Evolutionary conservation across 2,113 vertebrate species (phyloP), one percentile per base, ranked within the genome.

Genomic region (Dromiciops gliroides): DNA sequence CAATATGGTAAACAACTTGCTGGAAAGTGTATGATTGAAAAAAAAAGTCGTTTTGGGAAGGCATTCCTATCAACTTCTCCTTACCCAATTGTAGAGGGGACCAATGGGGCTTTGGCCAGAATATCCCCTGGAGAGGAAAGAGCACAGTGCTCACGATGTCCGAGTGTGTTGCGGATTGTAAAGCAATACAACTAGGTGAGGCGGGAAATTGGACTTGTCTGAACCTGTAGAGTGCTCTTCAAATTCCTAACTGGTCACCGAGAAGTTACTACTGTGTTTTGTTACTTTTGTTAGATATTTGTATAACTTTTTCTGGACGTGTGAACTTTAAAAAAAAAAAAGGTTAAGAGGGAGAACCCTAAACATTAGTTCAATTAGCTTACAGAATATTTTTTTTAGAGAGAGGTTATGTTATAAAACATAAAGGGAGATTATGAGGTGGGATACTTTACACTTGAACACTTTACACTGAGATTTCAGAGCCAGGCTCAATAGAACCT

Each of bases 1-100:
- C 91, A 50, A 37, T 89, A 48, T 94, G 88, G 92, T 91, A 92
- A 97, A 96, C 97, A 97, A 48, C 90, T 90, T 49, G 24, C 75
- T 92, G 92, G 48, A 92, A 96, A 60, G 47, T n/a, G n/a, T n/a
- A n/a, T n/a, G n/a, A n/a, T n/a, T n/a, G n/a, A n/a, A n/a, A n/a
- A n/a, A n/a, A n/a, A 53, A 26, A 25, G 52, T 53, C 24, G 24
- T 90, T 90, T 91, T 75, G 2, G 90, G 47, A 51, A 92, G 50
- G 83, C 22, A 31, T 89, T 60, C 19, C n/a, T 8, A 47, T 31
- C 37, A 60, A 25, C 24, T 6, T 23, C n/a, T n/a, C 31, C 75
- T 90, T 1, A 12, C 48, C 90, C 2, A 0, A 52, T 90, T 90
- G 50, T 28, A 37, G 50, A 88, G 93, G n/a, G 67, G 91, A 49